Percentiles rank a stretch among this genome's conserved stretches.
These are phyloP conservation scores for Drosophila lacteicornis DNA, from an alignment of 1,140 invertebrate species.

Conservation along the genomic window DNA sequence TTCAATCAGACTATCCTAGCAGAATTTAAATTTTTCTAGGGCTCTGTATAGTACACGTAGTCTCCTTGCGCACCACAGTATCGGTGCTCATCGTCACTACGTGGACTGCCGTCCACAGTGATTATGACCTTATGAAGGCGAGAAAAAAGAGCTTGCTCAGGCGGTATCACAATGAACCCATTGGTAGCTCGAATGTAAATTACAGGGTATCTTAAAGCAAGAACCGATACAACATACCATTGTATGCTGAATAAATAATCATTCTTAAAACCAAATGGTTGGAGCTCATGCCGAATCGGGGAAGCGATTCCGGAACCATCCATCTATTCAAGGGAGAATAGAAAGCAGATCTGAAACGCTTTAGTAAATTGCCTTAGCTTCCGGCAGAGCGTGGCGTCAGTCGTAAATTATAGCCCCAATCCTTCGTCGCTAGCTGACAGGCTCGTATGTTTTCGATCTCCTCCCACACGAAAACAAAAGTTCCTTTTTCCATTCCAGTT, in stretches of 20 bases:
- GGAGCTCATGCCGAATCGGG: conserved; percentile 8
- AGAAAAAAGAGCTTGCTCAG: too few species aligned
- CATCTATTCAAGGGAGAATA: conserved; percentile 8
- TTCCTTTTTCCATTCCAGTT: conserved; percentile 8
- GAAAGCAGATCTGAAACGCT: conserved; percentile 33
- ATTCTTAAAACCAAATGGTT: conserved; percentile 1
- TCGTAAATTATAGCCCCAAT: conserved; percentile 51
- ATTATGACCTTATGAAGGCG: too few species aligned
- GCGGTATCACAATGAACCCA: too few species aligned
- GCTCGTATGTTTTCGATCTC: conserved; percentile 6
- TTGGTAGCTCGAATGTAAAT: too few species aligned
- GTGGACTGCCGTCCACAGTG: too few species aligned
- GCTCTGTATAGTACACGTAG: too few species aligned
- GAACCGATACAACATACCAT: neutral
- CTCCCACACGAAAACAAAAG: conserved; percentile 8
- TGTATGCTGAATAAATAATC: neutral
- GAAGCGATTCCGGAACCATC: conserved; percentile 14
- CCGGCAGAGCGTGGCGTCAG: conserved; percentile 19
- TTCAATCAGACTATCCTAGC: too few species aligned
- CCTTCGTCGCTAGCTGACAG: conserved; percentile 31
- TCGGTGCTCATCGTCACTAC: too few species aligned
- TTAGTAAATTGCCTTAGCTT: conserved; percentile 53
- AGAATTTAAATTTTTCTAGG: too few species aligned
- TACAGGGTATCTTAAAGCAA: neutral
- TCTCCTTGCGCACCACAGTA: too few species aligned